Evolutionary conservation across 1,140 invertebrate species (phyloP), one percentile per base, ranked within the genome.

Genomic region (Drosophila yakuba): DNA sequence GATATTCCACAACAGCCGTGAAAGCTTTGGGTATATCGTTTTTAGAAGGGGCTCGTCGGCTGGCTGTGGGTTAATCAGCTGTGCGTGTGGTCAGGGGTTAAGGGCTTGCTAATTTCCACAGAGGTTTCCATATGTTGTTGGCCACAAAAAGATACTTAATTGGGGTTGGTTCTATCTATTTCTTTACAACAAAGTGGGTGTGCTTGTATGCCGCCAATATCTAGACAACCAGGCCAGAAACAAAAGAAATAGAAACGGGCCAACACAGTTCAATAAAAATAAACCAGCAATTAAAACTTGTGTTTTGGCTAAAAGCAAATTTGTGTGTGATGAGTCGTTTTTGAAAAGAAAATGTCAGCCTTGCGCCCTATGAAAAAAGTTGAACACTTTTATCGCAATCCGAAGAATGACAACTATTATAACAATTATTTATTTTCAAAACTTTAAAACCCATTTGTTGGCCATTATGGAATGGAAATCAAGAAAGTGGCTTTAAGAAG

Each of bases 221-320:
- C 67, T 54, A 38, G 28, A 20, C 64, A 52, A 32, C 64, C 23
- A 54, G 61, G 47, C 38, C 62, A 67, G 39, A 67, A 68, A 62
- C 38, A 64, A 47, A 57, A 64, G 32, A 62, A 64, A 64, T 62
- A 15, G 62, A 64, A 61, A 64, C 56, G 12, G 15, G n/a, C n/a
- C n/a, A n/a, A n/a, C n/a, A n/a, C n/a, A n/a, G n/a, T n/a, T n/a
- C n/a, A 73, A 73, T 47, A 32, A 44, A 25, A 39, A 14, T 20
- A 54, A 14, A n/a, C n/a, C n/a, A n/a, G n/a, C 67, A 52, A 51
- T 50, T 57, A 28, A 67, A 55, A 15, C 25, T 45, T 14, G 55
- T 73, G 55, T 73, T 41, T n/a, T 51, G 45, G 32, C 55, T 72
- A 60, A 73, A 73, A 73, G 69, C 67, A 32, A 60, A 68, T 41